Evolutionary conservation across 2,797 vertebrate genomes (phyloP), one percentile per base, ranked within the genome.

Genomic region (Acomys russatus): DNA sequence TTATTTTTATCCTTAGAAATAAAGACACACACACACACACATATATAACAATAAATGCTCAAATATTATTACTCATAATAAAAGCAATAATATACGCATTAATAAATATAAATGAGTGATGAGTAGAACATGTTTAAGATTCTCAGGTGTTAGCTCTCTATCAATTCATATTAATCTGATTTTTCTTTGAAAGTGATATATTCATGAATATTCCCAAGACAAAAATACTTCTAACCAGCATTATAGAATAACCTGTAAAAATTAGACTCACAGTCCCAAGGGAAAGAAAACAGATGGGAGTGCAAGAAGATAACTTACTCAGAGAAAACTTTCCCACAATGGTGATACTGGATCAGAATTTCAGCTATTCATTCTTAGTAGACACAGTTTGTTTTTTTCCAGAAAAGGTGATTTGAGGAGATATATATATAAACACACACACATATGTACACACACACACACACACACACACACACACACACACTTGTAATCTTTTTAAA

Each of bases 401-500:
- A 15, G 49, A 63, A 83, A 79, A 68, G 78, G 9, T 17, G 6
- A 64, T 71, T 80, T 49, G 54, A 18, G 4, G 92, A 49, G 84
- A 74, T 61, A 64, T 82, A 51, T 3, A 18, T 44, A 44, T 44
- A 44, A 3, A 44, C 44, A 44, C 44, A 44, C 44, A 44, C 44
- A n/a, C n/a, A n/a, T n/a, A n/a, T n/a, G 44, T 4, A 44, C 44
- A 44, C 44, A 44, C 4, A 44, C 44, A 44, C 44, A 44, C 44
- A 44, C 44, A 44, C 3, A 44, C 44, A 44, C 44, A 44, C 44
- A 44, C 44, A 44, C 44, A 44, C 44, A 44, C 44, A n/a, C 15
- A 35, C 25, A 30, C 74, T 70, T 94, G 3, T 73, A 80, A 83
- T 85, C 25, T 83, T 91, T 91, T 88, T 35, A 63, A 95, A 94